Conservation (phyloP, 2,888 invertebrate species). For the Glyphotaelius pellucidus region DNA sequence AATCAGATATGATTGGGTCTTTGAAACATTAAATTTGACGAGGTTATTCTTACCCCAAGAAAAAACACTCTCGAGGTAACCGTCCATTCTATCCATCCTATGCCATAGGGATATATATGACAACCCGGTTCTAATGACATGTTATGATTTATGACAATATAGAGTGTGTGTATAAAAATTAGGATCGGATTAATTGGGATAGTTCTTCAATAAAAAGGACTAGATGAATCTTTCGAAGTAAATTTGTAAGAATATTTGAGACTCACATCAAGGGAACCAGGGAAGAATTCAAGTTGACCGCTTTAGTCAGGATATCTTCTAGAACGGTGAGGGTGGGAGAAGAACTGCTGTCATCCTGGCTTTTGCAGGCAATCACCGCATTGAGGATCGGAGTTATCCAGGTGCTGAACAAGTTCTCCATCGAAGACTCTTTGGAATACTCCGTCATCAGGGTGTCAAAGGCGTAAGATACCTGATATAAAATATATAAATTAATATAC, state of each 20-base stretch:
- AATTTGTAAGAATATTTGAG: neutral
- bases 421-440: slow-evolving; percentile 71
- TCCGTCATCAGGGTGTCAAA: slow-evolving; percentile 77
- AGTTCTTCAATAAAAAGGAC: too few species aligned
- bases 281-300: slow-evolving; percentile 68
- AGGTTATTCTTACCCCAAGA: too few species aligned
- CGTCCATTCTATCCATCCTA: too few species aligned
- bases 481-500: slow-evolving; percentile 37
- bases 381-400: slow-evolving; percentile 73
- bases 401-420: slow-evolving; percentile 72
- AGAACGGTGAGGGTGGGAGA: slow-evolving; percentile 68
- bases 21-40: too few species aligned
- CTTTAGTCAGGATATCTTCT: slow-evolving; percentile 69
- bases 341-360: slow-evolving; percentile 69
- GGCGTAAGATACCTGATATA: slow-evolving; percentile 74
- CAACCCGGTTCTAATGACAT: too few species aligned
- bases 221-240: neutral
- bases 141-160: too few species aligned
- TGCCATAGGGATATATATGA: too few species aligned
- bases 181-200: too few species aligned
- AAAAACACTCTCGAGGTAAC: too few species aligned
- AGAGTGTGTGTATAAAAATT: too few species aligned
- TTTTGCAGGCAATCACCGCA: slow-evolving; percentile 57
- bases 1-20: too few species aligned
- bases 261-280: slow-evolving; percentile 71